These are phyloP conservation scores for Micromesistius poutassou DNA, from an alignment of 2,797 vertebrate species.

Conservation along the genomic window DNA sequence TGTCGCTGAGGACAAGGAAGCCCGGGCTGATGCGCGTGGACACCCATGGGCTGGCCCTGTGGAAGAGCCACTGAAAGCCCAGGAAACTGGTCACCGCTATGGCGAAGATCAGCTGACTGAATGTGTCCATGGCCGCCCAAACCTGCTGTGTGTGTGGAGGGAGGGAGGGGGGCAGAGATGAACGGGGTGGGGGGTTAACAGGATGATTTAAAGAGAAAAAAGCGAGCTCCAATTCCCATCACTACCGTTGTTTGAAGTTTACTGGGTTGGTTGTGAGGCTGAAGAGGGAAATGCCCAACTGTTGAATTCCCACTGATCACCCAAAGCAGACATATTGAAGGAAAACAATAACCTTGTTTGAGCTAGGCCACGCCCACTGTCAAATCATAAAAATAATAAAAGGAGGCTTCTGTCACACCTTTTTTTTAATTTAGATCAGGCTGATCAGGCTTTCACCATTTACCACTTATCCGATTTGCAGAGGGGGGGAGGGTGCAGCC, in stretches of 20 bases:
- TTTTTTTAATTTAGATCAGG: too few relatives aligned
- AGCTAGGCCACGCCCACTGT: not conserved
- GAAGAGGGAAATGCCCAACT: not conserved
- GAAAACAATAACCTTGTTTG: not conserved
- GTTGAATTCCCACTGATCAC: not conserved
- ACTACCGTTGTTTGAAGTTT: not conserved
- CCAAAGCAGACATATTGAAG: not conserved
- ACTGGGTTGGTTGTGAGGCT: not conserved
- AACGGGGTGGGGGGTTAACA: not conserved
- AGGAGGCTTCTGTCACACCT: too few relatives aligned
- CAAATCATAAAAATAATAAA: too few relatives aligned
- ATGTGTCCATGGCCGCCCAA: conserved; percentile 86
- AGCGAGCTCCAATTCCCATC: too few relatives aligned
- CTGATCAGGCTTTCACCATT: too few relatives aligned
- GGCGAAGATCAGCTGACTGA: conserved; percentile 77
- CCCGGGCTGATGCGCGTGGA: conserved; percentile 80
- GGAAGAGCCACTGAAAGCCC: conserved; percentile 91
- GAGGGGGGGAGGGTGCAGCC: too few relatives aligned
- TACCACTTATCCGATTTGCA: too few relatives aligned
- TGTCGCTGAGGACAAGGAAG: conserved; percentile 81
- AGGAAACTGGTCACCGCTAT: conserved; percentile 83
- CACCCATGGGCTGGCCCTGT: conserved; percentile 85
- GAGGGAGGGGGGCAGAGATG: not conserved
- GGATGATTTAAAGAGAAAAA: not conserved
- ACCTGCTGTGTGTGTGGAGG: conserved; percentile 47